Evolutionary conservation across 2,888 invertebrate species (phyloP).

Genomic region (Melangyna quadrimaculata): DNA sequence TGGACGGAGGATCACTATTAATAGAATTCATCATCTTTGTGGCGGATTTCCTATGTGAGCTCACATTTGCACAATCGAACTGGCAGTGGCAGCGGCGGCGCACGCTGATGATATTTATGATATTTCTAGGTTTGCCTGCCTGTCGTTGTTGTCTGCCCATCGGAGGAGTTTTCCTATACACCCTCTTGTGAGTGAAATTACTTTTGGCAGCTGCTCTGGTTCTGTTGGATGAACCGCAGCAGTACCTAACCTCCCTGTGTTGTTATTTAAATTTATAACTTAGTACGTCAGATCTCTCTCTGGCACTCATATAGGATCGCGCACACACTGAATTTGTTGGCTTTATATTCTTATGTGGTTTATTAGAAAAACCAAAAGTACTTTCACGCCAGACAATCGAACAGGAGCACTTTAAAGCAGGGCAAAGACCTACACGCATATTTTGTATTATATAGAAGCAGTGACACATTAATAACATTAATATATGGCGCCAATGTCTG

Average conservation of each 20-base stretch:
- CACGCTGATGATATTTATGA: slow-evolving; percentile 47
- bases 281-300: slow-evolving; percentile 22
- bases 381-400: slow-evolving; percentile 38
- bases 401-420: slow-evolving; percentile 46
- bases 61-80: slow-evolving; percentile 61
- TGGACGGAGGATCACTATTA: slow-evolving; percentile 47
- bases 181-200: slow-evolving; percentile 53
- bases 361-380: slow-evolving; percentile 16
- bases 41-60: slow-evolving; percentile 62
- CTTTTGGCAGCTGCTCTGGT: slow-evolving; percentile 61
- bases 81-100: slow-evolving; percentile 9
- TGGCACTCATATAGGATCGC: slow-evolving; percentile 8
- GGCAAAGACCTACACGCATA: slow-evolving; percentile 56
- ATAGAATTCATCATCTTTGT: slow-evolving; percentile 60
- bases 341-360: slow-evolving; percentile 17
- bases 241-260: neutral
- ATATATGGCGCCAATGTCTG: slow-evolving; percentile 62
- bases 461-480: slow-evolving; percentile 65
- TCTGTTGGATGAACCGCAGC: slow-evolving; percentile 36
- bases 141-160: slow-evolving; percentile 20
- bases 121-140: slow-evolving; percentile 38
- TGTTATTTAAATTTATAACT: slow-evolving; percentile 45
- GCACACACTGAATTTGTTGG: slow-evolving; percentile 18
- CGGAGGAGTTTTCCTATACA: slow-evolving; percentile 38
- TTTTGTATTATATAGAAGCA: neutral